A percentile compares a stretch with the other conserved stretches of the same genome.
Conservation (phyloP, 2,888 invertebrate species). For the Lepidonotus clava region DNA sequence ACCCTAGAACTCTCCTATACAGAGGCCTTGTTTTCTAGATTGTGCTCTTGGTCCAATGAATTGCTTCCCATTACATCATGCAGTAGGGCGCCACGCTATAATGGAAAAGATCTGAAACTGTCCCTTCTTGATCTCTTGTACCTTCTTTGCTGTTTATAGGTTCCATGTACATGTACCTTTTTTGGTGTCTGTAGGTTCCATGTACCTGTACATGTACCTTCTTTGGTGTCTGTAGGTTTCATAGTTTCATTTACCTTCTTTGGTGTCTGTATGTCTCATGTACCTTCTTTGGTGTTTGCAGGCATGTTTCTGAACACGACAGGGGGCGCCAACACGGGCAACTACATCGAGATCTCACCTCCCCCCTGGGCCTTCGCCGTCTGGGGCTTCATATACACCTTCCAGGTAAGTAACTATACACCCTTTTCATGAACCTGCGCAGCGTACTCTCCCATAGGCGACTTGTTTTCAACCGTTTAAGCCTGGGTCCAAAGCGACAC, state of each 20-base stretch:
- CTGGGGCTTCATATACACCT: slow-evolving; percentile 73
- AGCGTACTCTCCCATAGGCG: no score
- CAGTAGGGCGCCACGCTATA: no score
- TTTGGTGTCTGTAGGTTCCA: not conserved
- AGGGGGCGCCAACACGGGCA: slow-evolving; percentile 68
- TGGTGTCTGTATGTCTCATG: no score
- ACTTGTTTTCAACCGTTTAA: no score
- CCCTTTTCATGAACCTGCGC: no score
- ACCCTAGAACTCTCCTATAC: no score
- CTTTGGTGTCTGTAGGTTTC: not conserved
- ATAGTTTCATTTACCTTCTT: not conserved
- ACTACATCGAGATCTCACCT: slow-evolving; percentile 69
- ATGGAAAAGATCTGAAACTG: no score
- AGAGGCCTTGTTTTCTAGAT: no score
- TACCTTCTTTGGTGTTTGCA: not conserved
- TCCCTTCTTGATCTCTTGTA: no score
- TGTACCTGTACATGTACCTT: not conserved
- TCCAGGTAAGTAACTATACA: slow-evolving; percentile 47
- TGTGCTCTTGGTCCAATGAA: no score
- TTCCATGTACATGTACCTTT: not conserved
- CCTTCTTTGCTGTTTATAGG: not conserved
- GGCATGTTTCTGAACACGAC: slow-evolving; percentile 65
- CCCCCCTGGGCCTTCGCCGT: slow-evolving; percentile 74
- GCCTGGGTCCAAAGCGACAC: no score
- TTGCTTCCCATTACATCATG: no score